These are phyloP conservation scores for Onchidella celtica DNA, from an alignment of 2,888 invertebrate species.

Conservation along the genomic window DNA sequence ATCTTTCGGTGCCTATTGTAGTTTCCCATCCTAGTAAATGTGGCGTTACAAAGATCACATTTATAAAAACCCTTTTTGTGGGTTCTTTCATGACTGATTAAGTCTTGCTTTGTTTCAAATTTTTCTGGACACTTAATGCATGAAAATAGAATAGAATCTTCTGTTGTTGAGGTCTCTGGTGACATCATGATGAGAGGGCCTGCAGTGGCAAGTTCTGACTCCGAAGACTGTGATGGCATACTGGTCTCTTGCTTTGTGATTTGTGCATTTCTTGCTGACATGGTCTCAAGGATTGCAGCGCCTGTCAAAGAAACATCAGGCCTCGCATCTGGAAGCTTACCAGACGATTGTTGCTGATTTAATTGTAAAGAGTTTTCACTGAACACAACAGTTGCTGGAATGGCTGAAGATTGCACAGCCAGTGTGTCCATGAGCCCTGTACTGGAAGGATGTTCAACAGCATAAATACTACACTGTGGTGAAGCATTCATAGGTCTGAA, in stretches of 20 bases:
- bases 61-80: conserved; percentile 52
- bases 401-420: not conserved
- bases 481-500: conserved; percentile 15
- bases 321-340: not conserved
- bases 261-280: not conserved
- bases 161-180: not conserved
- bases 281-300: not conserved
- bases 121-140: conserved; percentile 33
- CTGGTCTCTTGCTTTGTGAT: not conserved
- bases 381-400: not conserved
- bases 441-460: not conserved
- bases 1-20: conserved; percentile 73
- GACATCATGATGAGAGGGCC: not conserved
- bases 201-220: not conserved
- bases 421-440: not conserved
- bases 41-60: conserved; percentile 73
- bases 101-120: conserved; percentile 25
- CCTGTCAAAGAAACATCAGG: conserved; percentile 13
- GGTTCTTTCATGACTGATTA: conserved; percentile 27
- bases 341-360: not conserved
- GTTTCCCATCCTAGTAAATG: conserved; percentile 70
- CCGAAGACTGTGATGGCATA: not conserved
- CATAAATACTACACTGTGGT: not conserved
- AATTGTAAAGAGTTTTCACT: not conserved
- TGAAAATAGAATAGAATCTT: not conserved